Evolutionary conservation across 1,140 invertebrate genomes (phyloP), one percentile per base, ranked within the genome.

Genomic region (Lucilia cuprina): DNA sequence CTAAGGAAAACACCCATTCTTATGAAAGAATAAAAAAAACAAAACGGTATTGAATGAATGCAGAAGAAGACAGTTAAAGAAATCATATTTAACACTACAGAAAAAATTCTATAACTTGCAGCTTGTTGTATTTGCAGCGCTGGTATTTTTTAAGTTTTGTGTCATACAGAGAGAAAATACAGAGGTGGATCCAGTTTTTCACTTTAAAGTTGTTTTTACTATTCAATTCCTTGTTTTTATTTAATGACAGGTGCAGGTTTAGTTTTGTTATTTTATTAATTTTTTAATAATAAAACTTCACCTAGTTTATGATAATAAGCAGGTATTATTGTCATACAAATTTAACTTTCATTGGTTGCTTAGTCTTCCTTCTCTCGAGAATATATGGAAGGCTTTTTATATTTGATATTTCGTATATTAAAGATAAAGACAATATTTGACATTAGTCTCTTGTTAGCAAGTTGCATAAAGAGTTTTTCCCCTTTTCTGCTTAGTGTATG

Each of bases 1-100:
- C 84, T 85, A 84, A 86, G 82, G 47, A 35, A 77, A 47, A 77
- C 84, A 87, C 87, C 85, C 86, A 87, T 88, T 86, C 87, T 87
- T 41, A 17, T n/a, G n/a, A n/a, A n/a, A n/a, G n/a, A n/a, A n/a
- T n/a, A n/a, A n/a, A n/a, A n/a, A n/a, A n/a, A n/a, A n/a, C 74
- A 77, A 77, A 77, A 41, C 41, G 13, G n/a, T n/a, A 5, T 41
- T 41, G 35, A 5, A 41, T 41, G 35, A 41, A 41, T 41, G 35
- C 3, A 5, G 35, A 41, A n/a, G 35, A 41, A 41, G 35, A 41
- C 35, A 41, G 35, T 8, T 3, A 41, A 41, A 41, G 77, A 80
- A 77, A 41, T 77, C 74, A 34, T n/a, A 17, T 13, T 10, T 35
- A 75, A 30, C 30, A 30, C 25, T 12, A 41, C 35, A 25, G 34